Percentiles rank a stretch among this genome's conserved stretches.
Conservation (phyloP, 2,888 invertebrate species). For the Beris chalybata region DNA sequence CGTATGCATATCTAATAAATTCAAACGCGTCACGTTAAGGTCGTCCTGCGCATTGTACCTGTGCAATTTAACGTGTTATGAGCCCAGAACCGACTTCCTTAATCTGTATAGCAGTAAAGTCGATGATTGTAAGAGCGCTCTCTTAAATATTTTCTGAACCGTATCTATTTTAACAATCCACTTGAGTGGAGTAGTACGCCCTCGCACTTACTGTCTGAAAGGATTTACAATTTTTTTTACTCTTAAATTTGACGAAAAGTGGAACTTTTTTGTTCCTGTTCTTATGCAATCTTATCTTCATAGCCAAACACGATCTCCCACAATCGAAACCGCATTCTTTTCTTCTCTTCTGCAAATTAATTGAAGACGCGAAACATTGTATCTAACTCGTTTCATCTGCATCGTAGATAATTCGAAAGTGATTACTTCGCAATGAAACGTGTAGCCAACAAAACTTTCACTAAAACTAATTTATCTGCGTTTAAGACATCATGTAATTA, state of each 20-base stretch:
- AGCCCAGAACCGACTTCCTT: too few species aligned
- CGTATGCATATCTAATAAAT: too few species aligned
- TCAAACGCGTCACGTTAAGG: neutral
- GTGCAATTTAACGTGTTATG: too few species aligned
- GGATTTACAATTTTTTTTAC: slow-evolving; percentile 13
- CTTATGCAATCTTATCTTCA: slow-evolving; percentile 7
- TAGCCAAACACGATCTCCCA: slow-evolving; percentile 20
- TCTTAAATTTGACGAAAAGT: slow-evolving; percentile 3
- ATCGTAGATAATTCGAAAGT: slow-evolving; percentile 20
- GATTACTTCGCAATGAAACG: neutral
- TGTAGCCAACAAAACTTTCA: slow-evolving; percentile 1
- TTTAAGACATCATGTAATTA: slow-evolving; percentile 5
- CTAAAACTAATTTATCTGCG: neutral
- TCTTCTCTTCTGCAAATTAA: slow-evolving; percentile 19
- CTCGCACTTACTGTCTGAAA: slow-evolving; percentile 7
- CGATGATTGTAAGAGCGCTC: neutral
- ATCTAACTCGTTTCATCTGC: slow-evolving; percentile 22
- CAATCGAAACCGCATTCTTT: slow-evolving; percentile 21
- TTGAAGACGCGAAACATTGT: slow-evolving; percentile 5
- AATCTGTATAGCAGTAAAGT: too few species aligned
- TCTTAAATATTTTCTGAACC: slow-evolving; percentile 22
- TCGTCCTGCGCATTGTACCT: too few species aligned
- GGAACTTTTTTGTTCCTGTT: slow-evolving; percentile 6
- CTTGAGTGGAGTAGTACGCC: slow-evolving; percentile 11
- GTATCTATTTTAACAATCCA: slow-evolving; percentile 32